phyloP scores from a whole-genome alignment of 2,113 vertebrate species.

The Cathartes aura region DNA sequence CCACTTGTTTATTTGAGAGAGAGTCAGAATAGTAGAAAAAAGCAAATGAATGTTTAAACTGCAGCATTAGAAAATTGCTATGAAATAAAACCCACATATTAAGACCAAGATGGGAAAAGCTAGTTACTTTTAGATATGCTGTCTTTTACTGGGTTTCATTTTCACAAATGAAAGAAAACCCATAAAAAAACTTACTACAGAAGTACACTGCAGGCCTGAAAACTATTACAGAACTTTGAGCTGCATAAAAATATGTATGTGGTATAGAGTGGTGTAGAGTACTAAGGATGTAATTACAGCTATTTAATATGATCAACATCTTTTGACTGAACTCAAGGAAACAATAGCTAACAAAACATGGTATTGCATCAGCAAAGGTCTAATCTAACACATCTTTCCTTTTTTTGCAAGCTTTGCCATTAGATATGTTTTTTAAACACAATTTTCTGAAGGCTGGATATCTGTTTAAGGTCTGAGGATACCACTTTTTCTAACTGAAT shows the following conservation, averaged over 20 bases:
- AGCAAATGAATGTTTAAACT: neutral
- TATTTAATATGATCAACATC: neutral
- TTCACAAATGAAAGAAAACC: neutral
- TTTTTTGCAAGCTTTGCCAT: neutral
- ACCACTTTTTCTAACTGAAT: neutral
- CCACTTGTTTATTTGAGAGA: neutral
- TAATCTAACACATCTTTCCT: neutral
- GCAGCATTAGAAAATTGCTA: neutral
- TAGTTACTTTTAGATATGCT: neutral
- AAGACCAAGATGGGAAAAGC: neutral
- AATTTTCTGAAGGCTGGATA: neutral
- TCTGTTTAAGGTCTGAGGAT: neutral
- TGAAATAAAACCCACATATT: neutral
- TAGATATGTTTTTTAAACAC: neutral
- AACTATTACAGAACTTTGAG: neutral
- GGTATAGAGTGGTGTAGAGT: neutral
- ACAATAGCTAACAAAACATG: neutral
- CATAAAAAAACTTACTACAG: neutral
- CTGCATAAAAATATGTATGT: neutral
- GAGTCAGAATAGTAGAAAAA: neutral
- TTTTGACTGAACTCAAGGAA: neutral
- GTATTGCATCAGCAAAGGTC: neutral
- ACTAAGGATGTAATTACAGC: neutral
- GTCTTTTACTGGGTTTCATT: neutral
- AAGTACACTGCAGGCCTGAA: neutral